These are phyloP conservation scores for Urosaurus nigricauda DNA, from an alignment of 2,797 vertebrate species.

Conservation along the genomic window DNA sequence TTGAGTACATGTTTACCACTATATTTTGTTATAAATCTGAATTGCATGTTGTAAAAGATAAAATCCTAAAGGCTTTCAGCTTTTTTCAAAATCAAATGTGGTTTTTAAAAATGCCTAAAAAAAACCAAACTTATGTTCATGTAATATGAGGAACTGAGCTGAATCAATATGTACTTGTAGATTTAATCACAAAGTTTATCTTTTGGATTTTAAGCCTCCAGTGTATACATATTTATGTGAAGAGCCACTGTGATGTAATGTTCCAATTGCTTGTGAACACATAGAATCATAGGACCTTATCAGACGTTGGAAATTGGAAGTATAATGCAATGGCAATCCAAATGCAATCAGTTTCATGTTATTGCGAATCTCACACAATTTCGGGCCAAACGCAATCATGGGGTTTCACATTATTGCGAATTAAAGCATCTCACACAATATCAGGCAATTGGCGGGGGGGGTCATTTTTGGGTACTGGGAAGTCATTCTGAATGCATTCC, in stretches of 20 bases:
- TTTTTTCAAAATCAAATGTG: not conserved
- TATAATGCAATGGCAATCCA: no score
- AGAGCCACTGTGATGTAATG: not conserved
- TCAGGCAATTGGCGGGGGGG: no score
- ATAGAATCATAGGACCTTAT: no score
- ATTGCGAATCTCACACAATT: no score
- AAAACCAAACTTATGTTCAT: not conserved
- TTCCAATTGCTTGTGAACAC: not conserved
- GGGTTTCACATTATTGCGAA: no score
- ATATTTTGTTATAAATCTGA: conserved; percentile 2
- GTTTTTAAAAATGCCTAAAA: not conserved
- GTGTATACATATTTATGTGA: not conserved
- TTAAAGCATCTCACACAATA: no score
- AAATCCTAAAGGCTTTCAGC: not conserved
- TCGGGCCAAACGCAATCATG: no score
- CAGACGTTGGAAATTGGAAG: no score
- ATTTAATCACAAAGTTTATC: not conserved
- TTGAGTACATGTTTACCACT: not conserved
- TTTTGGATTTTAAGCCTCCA: not conserved
- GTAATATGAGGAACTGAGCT: not conserved
- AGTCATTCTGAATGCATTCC: no score
- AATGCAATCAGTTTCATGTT: no score
- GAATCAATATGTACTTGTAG: not conserved
- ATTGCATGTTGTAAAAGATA: not conserved
- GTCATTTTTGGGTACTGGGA: no score